Evolutionary conservation across 2,888 invertebrate species (phyloP), one percentile per base, ranked within the genome.

Genomic region (Euphydryas editha): DNA sequence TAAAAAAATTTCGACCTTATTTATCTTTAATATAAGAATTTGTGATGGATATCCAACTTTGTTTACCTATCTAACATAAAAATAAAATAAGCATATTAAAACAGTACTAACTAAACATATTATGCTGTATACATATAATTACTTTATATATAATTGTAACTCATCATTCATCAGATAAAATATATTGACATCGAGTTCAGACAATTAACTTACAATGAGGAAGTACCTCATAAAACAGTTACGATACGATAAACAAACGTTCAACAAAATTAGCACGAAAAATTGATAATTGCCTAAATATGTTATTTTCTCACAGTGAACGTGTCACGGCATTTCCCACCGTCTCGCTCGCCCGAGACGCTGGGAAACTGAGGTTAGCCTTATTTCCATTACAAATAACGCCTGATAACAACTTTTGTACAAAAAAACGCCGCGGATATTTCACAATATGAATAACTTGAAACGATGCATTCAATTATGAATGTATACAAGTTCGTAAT

Each of bases 271-370:
- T 60, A 65, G 65, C 65, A 65, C 65, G 68, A 65, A 70, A 70
- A 70, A 68, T 70, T 68, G 62, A 68, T 70, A 68, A 70, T 70
- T 71, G 69, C 70, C 70, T 73, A 72, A 73, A 72, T 71, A 72
- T 71, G 65, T 75, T 77, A 75, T 79, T 76, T 78, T 80, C 81
- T 78, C 78, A 77, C 78, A 80, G 76, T 78, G 77, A 72, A 74
- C 73, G 70, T 78, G 77, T 81, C 81, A 74, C 75, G 74, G 73
- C 75, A 80, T 80, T 86, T 86, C 85, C 81, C 85, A 86, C 84
- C 80, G 80, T 81, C 80, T 58, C 55, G 56, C 55, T 55, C 81
- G 81, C 83, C 49, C 72, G 79, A 72, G 58, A 67, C 71, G 78
- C 80, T 84, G 84, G 81, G 81, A 82, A 83, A 80, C 76, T 72